These are phyloP conservation scores for Chiloscyllium punctatum DNA, from an alignment of 2,797 vertebrate genomes.

Conservation along the genomic window DNA sequence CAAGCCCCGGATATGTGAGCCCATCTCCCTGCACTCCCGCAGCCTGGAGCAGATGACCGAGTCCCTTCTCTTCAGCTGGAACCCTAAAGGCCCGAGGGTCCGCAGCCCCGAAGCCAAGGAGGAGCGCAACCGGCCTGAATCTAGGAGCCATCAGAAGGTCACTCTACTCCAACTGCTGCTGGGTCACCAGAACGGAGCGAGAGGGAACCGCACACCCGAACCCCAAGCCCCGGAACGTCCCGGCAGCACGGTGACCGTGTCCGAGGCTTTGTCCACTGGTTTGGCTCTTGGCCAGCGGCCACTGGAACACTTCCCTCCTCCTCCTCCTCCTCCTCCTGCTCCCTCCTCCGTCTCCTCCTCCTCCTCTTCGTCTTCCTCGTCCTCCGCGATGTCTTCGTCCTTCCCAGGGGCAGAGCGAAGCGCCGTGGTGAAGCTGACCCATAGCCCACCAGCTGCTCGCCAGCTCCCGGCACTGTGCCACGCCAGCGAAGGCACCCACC, in stretches of 20 bases:
- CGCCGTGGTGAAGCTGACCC: background rate
- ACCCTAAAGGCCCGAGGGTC: conserved; percentile 71
- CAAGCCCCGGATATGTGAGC: conserved; percentile 68
- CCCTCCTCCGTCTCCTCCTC: background rate
- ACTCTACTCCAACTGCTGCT: conserved; percentile 93
- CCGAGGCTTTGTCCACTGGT: background rate
- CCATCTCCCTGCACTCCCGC: conserved; percentile 57
- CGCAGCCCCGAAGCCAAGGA: conserved; percentile 51
- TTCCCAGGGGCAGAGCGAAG: background rate
- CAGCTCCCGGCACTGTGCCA: background rate
- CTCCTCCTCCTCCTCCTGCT: background rate
- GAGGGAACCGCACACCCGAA: background rate
- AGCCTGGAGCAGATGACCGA: conserved; percentile 85
- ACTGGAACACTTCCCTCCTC: background rate
- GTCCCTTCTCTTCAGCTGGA: conserved; percentile 86
- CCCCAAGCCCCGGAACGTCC: background rate
- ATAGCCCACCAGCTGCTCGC: background rate
- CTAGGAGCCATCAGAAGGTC: conserved; percentile 87
- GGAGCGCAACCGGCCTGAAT: conserved; percentile 64
- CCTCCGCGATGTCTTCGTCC: background rate
- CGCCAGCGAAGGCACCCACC: background rate
- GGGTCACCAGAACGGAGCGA: conserved; percentile 84
- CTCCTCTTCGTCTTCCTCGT: background rate
- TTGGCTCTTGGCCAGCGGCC: background rate
- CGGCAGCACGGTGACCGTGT: too few relatives aligned